Base-by-base conservation (phyloP, 1,140 invertebrate genomes). In the Wasmannia auropunctata region DNA sequence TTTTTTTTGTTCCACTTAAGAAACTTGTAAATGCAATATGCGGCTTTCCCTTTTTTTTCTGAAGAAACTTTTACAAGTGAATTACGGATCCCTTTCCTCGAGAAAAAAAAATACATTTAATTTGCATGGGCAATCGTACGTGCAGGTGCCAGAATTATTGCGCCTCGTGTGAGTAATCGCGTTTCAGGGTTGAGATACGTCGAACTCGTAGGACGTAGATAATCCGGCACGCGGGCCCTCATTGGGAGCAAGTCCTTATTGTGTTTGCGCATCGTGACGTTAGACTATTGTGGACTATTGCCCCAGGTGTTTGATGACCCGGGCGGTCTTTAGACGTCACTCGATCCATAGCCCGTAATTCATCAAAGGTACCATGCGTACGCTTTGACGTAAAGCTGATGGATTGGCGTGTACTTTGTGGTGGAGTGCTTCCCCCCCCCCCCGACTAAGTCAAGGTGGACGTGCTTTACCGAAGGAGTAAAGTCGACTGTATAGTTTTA, bases 341-440 rank as follows among this genome's bases (percentile, higher is more conserved):
- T 70, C 63, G 49, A 86, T 83, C 62, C 76, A 62, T 70, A 60
- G 43, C 37, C 14, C 31, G 62, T 86, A 86, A 86, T 86, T 81
- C 85, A 86, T 86, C 85, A 86, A 86, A 86, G 85, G 49, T 31
- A 83, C 54, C 60, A 40, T 79, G 84, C 76, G 76, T 77, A 40
- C 81, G 72, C 81, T 77, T 85, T 77, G 81, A 77, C 70, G 72
- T 85, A 85, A 85, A 85, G 81, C 81, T 77, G 81, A 85, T 85
- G 16, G 74, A 85, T 77, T 63, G 81, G 56, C 81, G 31, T 85
- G 46, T 63, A 85, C 58, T 77, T 77, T 77, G 58, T 56, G 60
- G 31, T 28, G 22, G 40, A 85, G n/a, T 37, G 16, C 37, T 25
- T 62, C n/a, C n/a, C n/a, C n/a, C n/a, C n/a, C n/a, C n/a, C n/a